A percentile compares a stretch with the other conserved stretches of the same genome.
These are phyloP conservation scores for Phalacrocorax aristotelis DNA, from an alignment of 2,113 vertebrate genomes.

Conservation along the genomic window DNA sequence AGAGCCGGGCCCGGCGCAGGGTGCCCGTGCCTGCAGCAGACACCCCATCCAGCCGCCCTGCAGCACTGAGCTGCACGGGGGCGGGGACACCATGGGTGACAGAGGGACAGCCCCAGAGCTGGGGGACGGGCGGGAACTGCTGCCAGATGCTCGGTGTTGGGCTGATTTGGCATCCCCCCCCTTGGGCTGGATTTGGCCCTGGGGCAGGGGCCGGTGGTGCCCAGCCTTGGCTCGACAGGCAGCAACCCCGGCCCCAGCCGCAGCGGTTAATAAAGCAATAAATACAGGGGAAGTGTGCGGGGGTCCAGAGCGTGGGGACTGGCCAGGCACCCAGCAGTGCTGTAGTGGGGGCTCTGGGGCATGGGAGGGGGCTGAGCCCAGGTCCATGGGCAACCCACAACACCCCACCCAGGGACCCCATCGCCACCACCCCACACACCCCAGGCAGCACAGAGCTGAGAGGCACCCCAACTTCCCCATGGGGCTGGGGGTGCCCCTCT, in stretches of 20 bases:
- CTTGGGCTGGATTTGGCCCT: neutral
- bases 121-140: fast-evolving
- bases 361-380: neutral
- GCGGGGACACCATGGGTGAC: neutral
- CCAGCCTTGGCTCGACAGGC: fast-evolving
- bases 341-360: fast-evolving
- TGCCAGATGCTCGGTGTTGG: neutral
- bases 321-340: fast-evolving
- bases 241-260: fast-evolving
- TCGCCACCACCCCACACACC: neutral
- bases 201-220: neutral
- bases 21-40: neutral
- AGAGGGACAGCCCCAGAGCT: neutral
- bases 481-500: fast-evolving
- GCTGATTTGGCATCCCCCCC: neutral
- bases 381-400: neutral
- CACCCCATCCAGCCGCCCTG: fast-evolving
- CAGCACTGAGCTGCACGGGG: neutral
- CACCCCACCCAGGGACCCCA: neutral
- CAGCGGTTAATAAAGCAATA: slow-evolving; percentile 42
- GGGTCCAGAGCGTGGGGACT: fast-evolving
- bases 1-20: neutral
- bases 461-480: neutral
- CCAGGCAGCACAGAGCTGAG: neutral
- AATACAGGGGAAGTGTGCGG: neutral